These are phyloP conservation scores for Yasuhikotakia modesta DNA, from an alignment of 2,797 vertebrate genomes.

Conservation along the genomic window DNA sequence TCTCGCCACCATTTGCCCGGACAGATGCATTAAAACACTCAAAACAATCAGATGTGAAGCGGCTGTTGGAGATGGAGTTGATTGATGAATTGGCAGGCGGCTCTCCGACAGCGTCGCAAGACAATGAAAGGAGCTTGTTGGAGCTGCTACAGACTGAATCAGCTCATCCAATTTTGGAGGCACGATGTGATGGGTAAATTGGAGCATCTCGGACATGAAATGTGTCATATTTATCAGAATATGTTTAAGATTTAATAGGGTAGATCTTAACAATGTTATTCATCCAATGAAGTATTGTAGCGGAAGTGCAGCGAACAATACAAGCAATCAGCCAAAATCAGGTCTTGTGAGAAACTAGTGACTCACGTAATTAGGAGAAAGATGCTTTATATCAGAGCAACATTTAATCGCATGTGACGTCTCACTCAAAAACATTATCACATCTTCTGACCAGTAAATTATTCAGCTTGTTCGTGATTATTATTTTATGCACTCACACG, in stretches of 20 bases:
- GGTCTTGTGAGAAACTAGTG: slow-evolving; percentile 3
- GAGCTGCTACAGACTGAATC: not conserved
- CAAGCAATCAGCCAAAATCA: slow-evolving; percentile 8
- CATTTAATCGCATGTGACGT: not conserved
- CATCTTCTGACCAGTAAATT: too few relatives aligned
- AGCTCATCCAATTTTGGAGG: slow-evolving; percentile 1
- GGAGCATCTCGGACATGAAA: slow-evolving; percentile 1
- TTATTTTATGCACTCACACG: too few relatives aligned
- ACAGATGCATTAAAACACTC: slow-evolving; percentile 48
- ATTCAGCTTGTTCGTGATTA: too few relatives aligned
- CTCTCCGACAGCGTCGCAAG: not conserved
- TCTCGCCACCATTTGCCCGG: slow-evolving; percentile 50
- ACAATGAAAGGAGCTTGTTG: slow-evolving; percentile 4
- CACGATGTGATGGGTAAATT: not conserved
- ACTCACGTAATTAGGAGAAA: not conserved
- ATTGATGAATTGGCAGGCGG: slow-evolving; percentile 30
- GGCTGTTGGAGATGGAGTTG: slow-evolving; percentile 13
- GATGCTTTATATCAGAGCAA: not conserved
- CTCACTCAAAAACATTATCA: not conserved
- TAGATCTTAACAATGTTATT: slow-evolving; percentile 15
- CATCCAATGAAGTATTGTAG: not conserved
- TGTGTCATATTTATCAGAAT: slow-evolving; percentile 12
- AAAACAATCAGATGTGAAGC: slow-evolving; percentile 42
- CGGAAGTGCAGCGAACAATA: slow-evolving; percentile 18
- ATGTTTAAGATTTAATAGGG: not conserved